These are phyloP conservation scores for Chloropsis cyanopogon DNA, from an alignment of 2,113 vertebrate genomes.

Conservation along the genomic window DNA sequence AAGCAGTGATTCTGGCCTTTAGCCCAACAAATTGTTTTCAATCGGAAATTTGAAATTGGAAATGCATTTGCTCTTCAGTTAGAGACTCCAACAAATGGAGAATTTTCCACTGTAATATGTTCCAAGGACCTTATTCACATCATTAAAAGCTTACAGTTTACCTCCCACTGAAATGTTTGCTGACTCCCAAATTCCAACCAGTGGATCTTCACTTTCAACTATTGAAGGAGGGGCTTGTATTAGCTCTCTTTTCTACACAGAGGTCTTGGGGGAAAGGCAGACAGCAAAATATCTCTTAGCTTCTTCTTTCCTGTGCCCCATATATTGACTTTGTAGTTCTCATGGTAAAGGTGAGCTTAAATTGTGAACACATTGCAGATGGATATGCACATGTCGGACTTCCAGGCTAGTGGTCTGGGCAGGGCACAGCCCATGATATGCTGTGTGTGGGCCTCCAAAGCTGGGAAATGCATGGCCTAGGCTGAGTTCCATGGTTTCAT, in stretches of 20 bases:
- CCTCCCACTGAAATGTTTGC: not conserved
- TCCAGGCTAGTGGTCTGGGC: not conserved
- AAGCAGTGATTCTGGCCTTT: not conserved
- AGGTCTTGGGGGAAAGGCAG: not conserved
- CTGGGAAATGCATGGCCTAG: not conserved
- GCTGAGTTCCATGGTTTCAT: not conserved
- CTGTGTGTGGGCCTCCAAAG: not conserved
- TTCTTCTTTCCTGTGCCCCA: not conserved
- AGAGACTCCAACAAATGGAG: not conserved
- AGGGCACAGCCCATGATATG: not conserved
- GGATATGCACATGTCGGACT: not conserved
- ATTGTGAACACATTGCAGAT: not conserved
- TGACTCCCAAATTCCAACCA: not conserved
- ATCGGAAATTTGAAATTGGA: not conserved
- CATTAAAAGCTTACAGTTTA: not conserved
- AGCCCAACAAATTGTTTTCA: not conserved
- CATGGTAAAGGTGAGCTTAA: not conserved
- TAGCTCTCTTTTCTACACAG: not conserved
- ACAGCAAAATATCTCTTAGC: not conserved
- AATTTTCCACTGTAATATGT: not conserved
- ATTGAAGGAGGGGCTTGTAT: not conserved
- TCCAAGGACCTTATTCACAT: not conserved
- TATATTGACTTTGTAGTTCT: not conserved
- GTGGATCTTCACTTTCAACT: not conserved
- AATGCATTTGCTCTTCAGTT: not conserved